Evolutionary conservation across 2,888 invertebrate species (phyloP), one percentile per base, ranked within the genome.

Genomic region (Leptura quadrifasciata): DNA sequence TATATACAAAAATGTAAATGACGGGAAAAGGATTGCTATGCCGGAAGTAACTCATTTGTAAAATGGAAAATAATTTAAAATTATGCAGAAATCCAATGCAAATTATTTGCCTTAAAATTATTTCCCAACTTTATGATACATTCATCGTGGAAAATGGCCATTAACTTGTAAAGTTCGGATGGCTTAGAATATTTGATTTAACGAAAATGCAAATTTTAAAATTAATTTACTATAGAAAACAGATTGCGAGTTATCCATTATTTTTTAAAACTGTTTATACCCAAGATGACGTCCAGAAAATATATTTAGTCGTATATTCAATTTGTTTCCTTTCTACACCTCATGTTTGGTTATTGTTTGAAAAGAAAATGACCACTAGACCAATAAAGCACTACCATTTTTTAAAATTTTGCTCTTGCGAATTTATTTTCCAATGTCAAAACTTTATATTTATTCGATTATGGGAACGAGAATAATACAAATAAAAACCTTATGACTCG

Each of bases 21-120:
- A 12, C 6, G 12, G 47, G n/a, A 5, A 6, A 6, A 47, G n/a
- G n/a, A n/a, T n/a, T 47, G n/a, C 47, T 47, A 47, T 39, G 12
- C 39, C 9, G 35, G 39, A 39, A n/a, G 1, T n/a, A 47, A 12
- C 3, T 2, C 47, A n/a, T 47, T 47, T 47, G 47, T 12, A n/a
- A 47, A 47, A 47, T 47, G 47, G 47, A 47, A 47, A 47, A 47
- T 47, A 47, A 47, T 47, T 47, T 47, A 47, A 47, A 47, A 47
- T 47, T 47, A 47, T 47, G 47, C 47, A 47, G 47, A 47, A 47
- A 47, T 47, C 10, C 15, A 47, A 15, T 47, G 47, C 47, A 47
- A 47, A 47, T 47, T 47, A 47, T 47, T 47, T 47, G 47, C 10
- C 1, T 47, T 47, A 15, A 47, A 47, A 47, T 15, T 47, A 47